Conservation (phyloP, 2,888 invertebrate genomes). For the Labia minor region DNA sequence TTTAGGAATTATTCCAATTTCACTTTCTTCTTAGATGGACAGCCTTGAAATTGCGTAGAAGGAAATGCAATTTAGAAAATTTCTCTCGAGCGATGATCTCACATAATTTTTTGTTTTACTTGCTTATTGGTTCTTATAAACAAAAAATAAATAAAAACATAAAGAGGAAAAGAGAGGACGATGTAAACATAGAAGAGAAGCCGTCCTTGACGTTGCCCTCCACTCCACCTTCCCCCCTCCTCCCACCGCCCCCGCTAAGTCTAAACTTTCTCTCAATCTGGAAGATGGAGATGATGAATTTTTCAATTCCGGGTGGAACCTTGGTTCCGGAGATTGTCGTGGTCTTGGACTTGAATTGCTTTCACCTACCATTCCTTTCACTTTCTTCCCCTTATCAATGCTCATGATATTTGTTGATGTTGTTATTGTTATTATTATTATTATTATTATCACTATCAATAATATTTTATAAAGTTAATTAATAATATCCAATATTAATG, state of each 20-base stretch:
- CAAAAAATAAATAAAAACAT: not conserved
- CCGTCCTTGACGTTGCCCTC: not conserved
- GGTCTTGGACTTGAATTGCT: slow-evolving; percentile 19
- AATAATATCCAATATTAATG: too few species aligned
- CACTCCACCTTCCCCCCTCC: not conserved
- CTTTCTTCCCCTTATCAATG: not conserved
- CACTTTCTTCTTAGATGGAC: too few species aligned
- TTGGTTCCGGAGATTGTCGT: not conserved
- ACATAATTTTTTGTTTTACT: not conserved
- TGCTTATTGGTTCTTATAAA: too few species aligned
- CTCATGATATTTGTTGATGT: slow-evolving; percentile 18
- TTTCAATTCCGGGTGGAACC: not conserved
- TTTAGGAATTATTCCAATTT: too few species aligned
- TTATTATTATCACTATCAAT: too few species aligned
- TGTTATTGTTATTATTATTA: too few species aligned
- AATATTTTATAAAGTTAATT: too few species aligned
- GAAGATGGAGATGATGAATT: not conserved
- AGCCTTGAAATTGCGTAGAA: too few species aligned
- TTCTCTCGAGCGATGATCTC: not conserved
- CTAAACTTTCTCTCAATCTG: too few species aligned
- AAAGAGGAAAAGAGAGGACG: not conserved
- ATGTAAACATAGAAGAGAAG: not conserved
- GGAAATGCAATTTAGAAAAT: not conserved
- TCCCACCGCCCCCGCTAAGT: too few species aligned
- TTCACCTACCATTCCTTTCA: slow-evolving; percentile 14